These are phyloP conservation scores for Ypsolopha sequella DNA, from an alignment of 2,888 invertebrate species.

Conservation along the genomic window DNA sequence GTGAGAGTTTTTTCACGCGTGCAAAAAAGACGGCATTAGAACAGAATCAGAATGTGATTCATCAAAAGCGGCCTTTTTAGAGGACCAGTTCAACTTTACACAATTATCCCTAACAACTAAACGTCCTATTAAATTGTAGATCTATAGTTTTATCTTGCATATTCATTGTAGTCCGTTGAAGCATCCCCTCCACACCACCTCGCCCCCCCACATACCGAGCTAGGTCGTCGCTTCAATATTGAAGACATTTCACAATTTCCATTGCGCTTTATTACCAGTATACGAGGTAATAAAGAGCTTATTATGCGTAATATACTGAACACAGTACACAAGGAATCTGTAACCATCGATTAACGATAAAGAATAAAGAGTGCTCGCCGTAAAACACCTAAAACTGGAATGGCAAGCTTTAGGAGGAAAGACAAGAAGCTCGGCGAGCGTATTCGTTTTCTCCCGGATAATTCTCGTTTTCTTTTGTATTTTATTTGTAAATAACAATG, in stretches of 20 bases:
- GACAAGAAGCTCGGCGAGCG: too few species aligned
- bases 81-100: too few species aligned
- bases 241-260: slow-evolving; percentile 61
- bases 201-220: slow-evolving; percentile 27
- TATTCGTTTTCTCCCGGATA: too few species aligned
- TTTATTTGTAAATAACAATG: too few species aligned
- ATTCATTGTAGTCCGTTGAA: not conserved
- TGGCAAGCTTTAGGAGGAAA: too few species aligned
- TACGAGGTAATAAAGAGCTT: slow-evolving; percentile 42
- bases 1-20: too few species aligned
- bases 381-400: too few species aligned
- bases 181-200: slow-evolving; percentile 17
- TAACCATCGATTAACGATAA: not conserved
- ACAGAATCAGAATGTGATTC: too few species aligned
- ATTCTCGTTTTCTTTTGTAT: too few species aligned
- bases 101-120: not conserved
- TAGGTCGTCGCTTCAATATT: slow-evolving; percentile 62
- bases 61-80: too few species aligned
- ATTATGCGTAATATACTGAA: slow-evolving; percentile 5
- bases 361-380: not conserved
- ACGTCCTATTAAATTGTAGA: not conserved
- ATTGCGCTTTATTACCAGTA: slow-evolving; percentile 46
- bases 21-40: too few species aligned
- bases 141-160: not conserved
- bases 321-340: not conserved